Conservation (phyloP, 2,797 vertebrate species). For the Sebastes kiyomatsui region DNA sequence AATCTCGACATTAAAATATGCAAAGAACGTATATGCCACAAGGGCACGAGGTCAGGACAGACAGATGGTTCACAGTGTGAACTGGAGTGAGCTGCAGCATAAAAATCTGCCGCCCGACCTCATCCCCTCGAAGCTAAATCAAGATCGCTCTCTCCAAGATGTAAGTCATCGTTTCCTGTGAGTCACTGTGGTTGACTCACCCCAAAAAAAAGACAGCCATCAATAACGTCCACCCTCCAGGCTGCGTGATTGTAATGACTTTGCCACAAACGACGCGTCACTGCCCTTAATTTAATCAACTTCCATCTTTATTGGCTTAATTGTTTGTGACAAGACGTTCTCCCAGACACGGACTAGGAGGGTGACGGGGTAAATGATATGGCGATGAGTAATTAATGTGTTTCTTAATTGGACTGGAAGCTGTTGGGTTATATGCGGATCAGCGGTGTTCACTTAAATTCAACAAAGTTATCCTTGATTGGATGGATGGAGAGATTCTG, state of each 20-base stretch:
- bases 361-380: conserved; percentile 70
- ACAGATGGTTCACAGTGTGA: conserved; percentile 65
- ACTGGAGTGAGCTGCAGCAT: conserved; percentile 38
- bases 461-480: conserved; percentile 23
- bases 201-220: conserved; percentile 47
- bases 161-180: conserved; percentile 30
- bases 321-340: conserved; percentile 84
- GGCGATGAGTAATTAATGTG: conserved; percentile 78
- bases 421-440: conserved; percentile 49
- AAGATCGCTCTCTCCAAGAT: conserved; percentile 29
- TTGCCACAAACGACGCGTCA: conserved; percentile 72
- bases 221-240: conserved; percentile 59
- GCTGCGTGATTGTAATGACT: conserved; percentile 67
- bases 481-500: not conserved
- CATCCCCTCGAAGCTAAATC: conserved; percentile 30
- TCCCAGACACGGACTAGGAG: conserved; percentile 43
- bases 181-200: conserved; percentile 8
- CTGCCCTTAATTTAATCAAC: conserved; percentile 80
- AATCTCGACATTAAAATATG: conserved; percentile 34
- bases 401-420: conserved; percentile 80
- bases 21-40: conserved; percentile 19
- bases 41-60: conserved; percentile 46
- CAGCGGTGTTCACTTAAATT: conserved; percentile 6
- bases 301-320: conserved; percentile 79
- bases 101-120: conserved; percentile 21